Evolutionary conservation across 2,888 invertebrate species (phyloP), one percentile per base, ranked within the genome.

Genomic region (Hydraecia micacea): DNA sequence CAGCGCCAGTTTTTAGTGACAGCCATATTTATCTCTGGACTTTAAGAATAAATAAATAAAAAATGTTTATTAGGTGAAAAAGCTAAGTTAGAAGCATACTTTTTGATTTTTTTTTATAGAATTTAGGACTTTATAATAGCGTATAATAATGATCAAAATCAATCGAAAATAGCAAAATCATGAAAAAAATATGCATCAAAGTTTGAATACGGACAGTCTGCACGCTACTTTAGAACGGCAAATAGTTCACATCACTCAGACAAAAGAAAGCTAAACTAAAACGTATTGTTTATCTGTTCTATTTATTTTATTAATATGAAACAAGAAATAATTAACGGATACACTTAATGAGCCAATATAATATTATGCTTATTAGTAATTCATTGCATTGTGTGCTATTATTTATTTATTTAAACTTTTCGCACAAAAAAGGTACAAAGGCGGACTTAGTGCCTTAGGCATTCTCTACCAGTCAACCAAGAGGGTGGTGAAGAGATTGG

Each of bases 251-350:
- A 78, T 85, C 85, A 69, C 66, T 77, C 77, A 25, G 13, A 75
- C 77, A 83, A 85, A 87, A 80, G 86, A 86, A 87, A 86, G 87
- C 87, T 73, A 32, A 62, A 77, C 25, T 75, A 77, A 73, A 72
- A 46, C 58, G 49, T 65, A 66, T 85, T 76, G 63, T 82, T 83
- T 83, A 73, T 67, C 55, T 85, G 39, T 79, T 58, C 74, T 83
- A 75, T 77, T 73, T 76, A 73, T 85, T 83, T 69, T 75, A 78
- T 71, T 78, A 62, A 39, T 65, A 71, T 36, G 39, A 65, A 74
- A 79, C 9, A 73, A 60, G 39, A 65, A 32, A 21, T 62, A 74
- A 69, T 42, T 71, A 84, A 63, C 67, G 36, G 75, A 55, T 62
- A 76, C 39, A 49, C 25, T 25, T 2, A 36, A 15, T 58, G 46